Base-by-base conservation (phyloP, 2,113 vertebrate genomes). In the Calyptommatus sinebrachiatus region DNA sequence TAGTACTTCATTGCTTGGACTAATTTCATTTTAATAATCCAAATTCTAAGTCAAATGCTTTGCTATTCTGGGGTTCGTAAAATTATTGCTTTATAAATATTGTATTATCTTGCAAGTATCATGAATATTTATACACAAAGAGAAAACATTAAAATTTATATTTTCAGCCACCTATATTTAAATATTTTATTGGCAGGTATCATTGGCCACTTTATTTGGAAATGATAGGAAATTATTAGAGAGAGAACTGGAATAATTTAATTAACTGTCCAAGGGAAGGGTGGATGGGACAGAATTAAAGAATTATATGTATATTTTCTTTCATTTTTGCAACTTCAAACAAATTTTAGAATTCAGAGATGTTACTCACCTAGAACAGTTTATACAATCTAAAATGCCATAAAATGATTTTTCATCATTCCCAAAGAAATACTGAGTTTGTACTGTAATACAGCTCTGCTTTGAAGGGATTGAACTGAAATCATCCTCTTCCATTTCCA, bases 351-450 rank as follows among this genome's bases (percentile, higher is more conserved):
- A 78, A 0, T 61, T 8, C 76, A 86, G 20, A 69, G 22, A 22
- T 8, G 5, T 82, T 29, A 66, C 80, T 84, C 95, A 99, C 98
- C 98, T 98, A 90, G 98, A 98, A 84, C 98, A 99, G 94, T 99
- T 99, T 86, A 95, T 96, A 91, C 98, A 99, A 91, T 99, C 98
- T 88, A 99, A 91, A 12, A 97, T 94, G 57, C 97, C 97, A 85
- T 90, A 87, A 92, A 99, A 97, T 28, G 98, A 97, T 92, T 93
- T 97, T 84, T 97, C 97, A 1, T 98, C 94, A 22, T 97, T 98
- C 86, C 97, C 96, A 84, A 99, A 99, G 94, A 99, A 99, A 93
- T 99, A 99, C 84, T 99, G 98, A 8, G 97, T 99, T 92, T 99
- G 98, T 85, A 99, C 98, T 2, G 97, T 99, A 88, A 99, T 99